Conservation (phyloP, 2,113 vertebrate genomes). For the Ceyx cyanopectus region DNA sequence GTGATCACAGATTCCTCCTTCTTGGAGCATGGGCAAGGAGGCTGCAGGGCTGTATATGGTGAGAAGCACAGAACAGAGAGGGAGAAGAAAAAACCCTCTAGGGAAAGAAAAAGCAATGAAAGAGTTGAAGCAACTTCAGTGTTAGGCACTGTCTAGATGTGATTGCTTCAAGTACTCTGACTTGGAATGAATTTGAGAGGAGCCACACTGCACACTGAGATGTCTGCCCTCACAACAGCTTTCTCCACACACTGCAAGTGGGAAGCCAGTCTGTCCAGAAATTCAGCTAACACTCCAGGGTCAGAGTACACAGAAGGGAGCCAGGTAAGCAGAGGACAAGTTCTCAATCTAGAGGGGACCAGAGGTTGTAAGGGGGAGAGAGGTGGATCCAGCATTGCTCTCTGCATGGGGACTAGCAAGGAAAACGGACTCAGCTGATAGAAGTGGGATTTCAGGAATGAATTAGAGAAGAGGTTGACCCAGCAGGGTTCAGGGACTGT, state of each 20-base stretch:
- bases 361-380: neutral
- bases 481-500: neutral
- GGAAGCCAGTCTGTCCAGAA: neutral
- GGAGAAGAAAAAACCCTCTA: neutral
- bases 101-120: neutral
- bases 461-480: neutral
- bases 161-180: neutral
- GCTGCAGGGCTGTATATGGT: neutral
- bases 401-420: neutral
- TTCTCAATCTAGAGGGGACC: neutral
- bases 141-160: neutral
- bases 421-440: neutral
- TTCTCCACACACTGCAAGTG: neutral
- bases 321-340: neutral
- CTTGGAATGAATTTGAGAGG: neutral
- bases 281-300: neutral
- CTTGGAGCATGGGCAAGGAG: neutral
- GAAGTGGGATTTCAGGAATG: neutral
- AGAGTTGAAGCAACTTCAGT: neutral
- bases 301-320: neutral
- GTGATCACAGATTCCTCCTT: neutral
- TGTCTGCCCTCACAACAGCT: neutral
- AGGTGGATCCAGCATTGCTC: neutral
- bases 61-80: neutral
- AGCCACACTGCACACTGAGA: neutral